Evolutionary conservation across 64 coral and sea anemone genomes (phyloP).

Genomic region (Catalaphyllia jardinei): DNA sequence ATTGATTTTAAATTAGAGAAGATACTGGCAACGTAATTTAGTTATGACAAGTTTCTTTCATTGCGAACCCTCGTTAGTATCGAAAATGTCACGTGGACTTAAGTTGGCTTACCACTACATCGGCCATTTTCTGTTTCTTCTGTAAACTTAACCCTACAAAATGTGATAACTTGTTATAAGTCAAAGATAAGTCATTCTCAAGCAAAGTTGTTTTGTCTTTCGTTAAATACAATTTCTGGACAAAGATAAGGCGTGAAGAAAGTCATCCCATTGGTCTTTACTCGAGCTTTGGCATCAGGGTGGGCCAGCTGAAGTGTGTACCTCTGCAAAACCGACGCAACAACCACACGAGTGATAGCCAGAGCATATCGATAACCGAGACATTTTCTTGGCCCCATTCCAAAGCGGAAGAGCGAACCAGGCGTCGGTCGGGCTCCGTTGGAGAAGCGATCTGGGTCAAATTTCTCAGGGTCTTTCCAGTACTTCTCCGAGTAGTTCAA

Average conservation of each 20-base stretch:
- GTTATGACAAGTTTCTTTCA: no score
- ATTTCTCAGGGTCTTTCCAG: constrained; percentile 82
- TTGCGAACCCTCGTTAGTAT: no score
- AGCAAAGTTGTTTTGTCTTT: background rate
- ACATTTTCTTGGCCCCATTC: constrained; percentile 92
- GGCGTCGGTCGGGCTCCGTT: constrained; percentile 50
- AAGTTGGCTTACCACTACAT: no score
- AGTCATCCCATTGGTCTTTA: constrained; percentile 75
- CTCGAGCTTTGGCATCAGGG: background rate
- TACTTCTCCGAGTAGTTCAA: constrained; percentile 82
- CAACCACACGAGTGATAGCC: constrained; percentile 74
- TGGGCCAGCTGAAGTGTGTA: constrained; percentile 63
- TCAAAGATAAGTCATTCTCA: background rate
- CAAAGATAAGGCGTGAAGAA: constrained; percentile 88
- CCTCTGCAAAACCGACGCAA: constrained; percentile 66
- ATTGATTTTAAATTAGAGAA: no score
- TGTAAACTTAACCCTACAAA: no score
- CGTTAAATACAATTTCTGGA: constrained; percentile 66
- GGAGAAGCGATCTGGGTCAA: constrained; percentile 74
- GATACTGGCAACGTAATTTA: no score
- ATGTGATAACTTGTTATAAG: no score
- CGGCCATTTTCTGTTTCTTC: no score
- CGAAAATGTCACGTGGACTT: no score
- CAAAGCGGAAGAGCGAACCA: constrained; percentile 86
- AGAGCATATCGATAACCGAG: constrained; percentile 85